phyloP scores from a whole-genome alignment of 1,140 invertebrate genomes.

The Zaprionus ghesquierei region DNA sequence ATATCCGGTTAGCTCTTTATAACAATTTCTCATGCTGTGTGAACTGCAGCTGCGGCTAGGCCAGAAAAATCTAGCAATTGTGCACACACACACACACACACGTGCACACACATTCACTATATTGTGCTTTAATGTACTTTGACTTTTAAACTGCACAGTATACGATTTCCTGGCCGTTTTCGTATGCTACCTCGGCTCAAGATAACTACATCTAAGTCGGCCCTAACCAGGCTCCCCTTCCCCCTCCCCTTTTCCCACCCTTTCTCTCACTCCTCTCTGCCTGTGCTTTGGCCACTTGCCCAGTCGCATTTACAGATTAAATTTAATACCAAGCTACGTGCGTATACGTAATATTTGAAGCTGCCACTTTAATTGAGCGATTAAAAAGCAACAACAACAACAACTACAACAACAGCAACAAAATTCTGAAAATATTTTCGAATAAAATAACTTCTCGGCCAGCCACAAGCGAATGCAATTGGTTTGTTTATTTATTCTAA shows the following conservation, averaged over 20 bases:
- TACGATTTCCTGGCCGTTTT: slow-evolving; percentile 19
- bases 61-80: slow-evolving; percentile 42
- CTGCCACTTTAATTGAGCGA: slow-evolving; percentile 60
- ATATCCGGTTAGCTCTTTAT: slow-evolving; percentile 80
- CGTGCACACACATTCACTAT: not conserved
- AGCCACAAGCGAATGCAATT: not conserved
- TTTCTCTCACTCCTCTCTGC: not conserved
- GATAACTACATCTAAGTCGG: not conserved
- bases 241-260: not conserved
- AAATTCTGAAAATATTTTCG: not conserved
- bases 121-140: slow-evolving; percentile 50
- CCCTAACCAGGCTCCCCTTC: not conserved
- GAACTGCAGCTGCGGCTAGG: slow-evolving; percentile 46
- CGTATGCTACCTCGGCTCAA: not conserved
- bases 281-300: slow-evolving; percentile 38
- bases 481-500: not conserved
- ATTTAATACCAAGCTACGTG: not conserved
- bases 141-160: slow-evolving; percentile 44
- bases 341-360: slow-evolving; percentile 62
- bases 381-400: slow-evolving; percentile 3
- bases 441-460: not conserved
- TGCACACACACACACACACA: not conserved
- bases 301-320: slow-evolving; percentile 26
- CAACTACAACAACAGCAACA: not conserved
- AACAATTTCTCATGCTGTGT: slow-evolving; percentile 73